phyloP scores from a whole-genome alignment of 2,113 vertebrate species.

The Motacilla tschutschensis region DNA sequence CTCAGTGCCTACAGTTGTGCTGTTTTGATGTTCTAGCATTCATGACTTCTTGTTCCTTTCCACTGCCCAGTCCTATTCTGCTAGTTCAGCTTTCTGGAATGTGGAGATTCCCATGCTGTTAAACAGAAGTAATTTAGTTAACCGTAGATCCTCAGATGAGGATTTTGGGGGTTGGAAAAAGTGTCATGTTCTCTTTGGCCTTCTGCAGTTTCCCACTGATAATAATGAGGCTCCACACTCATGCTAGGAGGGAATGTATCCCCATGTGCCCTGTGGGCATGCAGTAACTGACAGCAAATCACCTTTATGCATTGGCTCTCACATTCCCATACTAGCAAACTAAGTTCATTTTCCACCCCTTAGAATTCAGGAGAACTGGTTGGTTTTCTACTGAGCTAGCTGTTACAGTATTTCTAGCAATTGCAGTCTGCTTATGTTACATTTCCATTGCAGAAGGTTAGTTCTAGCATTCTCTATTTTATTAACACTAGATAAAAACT shows the following conservation, averaged over 20 bases:
- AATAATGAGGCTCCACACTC: neutral
- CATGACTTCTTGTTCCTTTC: neutral
- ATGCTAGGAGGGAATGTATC: neutral
- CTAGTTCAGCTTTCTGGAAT: neutral
- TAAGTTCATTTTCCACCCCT: neutral
- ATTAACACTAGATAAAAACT: neutral
- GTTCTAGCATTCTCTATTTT: neutral
- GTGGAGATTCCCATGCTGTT: neutral
- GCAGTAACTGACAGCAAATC: neutral
- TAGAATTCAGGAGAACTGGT: neutral
- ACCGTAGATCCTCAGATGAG: neutral
- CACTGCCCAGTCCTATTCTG: neutral
- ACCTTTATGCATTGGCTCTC: neutral
- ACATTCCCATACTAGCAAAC: neutral
- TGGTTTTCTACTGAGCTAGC: neutral
- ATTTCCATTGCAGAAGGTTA: neutral
- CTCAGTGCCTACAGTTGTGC: neutral
- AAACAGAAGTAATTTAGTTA: neutral
- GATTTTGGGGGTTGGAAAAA: neutral
- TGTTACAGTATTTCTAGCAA: neutral
- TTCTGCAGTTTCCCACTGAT: neutral
- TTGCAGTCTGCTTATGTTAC: neutral
- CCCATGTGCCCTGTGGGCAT: neutral
- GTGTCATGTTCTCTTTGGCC: accelerated
- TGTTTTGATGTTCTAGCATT: neutral